A percentile compares a stretch with the other conserved stretches of the same genome.
Conservation (phyloP, 2,888 invertebrate species). For the Colletes collaris region DNA sequence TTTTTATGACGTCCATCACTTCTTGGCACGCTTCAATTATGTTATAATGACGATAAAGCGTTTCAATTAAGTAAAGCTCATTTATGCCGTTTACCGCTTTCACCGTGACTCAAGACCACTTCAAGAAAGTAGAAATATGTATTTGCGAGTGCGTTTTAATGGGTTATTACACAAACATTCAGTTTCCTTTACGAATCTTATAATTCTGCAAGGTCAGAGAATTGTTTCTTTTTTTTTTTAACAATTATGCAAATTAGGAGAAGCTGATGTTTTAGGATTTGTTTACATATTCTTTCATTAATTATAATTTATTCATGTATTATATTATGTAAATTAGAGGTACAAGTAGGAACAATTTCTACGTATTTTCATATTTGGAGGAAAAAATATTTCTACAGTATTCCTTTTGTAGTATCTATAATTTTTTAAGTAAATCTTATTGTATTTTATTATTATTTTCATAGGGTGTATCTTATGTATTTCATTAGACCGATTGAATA, state of each 20-base stretch:
- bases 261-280: constrained; percentile 16
- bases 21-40: constrained; percentile 33
- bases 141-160: constrained; percentile 35
- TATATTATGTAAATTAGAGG: background rate
- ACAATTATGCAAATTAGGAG: constrained; percentile 11
- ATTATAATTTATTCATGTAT: constrained; percentile 11
- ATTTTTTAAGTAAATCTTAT: no score
- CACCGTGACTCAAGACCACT: constrained; percentile 81
- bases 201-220: constrained; percentile 9
- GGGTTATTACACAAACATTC: constrained; percentile 33
- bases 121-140: constrained; percentile 50
- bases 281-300: constrained; percentile 18
- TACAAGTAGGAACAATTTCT: background rate
- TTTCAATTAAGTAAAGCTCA: constrained; percentile 47
- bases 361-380: background rate
- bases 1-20: constrained; percentile 37
- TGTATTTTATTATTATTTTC: constrained; percentile 1
- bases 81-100: constrained; percentile 72
- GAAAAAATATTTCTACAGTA: background rate
- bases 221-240: constrained; percentile 12
- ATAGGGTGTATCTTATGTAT: background rate
- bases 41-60: constrained; percentile 34
- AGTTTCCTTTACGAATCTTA: constrained; percentile 16
- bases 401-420: no score
- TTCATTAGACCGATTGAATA: background rate